phyloP scores from a whole-genome alignment of 2,113 vertebrate species.

The Cyphotilapia sp. region DNA sequence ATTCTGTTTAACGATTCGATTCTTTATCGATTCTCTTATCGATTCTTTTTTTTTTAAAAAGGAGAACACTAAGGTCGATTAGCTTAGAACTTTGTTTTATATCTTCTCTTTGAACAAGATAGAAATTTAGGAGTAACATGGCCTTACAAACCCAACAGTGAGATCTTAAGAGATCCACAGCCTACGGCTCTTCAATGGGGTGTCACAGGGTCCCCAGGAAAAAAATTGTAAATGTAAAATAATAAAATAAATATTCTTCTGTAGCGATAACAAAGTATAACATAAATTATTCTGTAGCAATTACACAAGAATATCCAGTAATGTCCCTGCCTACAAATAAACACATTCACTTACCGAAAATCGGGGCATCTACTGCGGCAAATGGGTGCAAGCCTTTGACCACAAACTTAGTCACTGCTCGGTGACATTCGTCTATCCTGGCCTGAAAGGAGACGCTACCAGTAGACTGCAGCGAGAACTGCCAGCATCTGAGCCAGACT shows the following conservation, averaged over 20 bases:
- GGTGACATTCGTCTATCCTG: too few relatives aligned
- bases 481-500: too few relatives aligned
- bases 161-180: background rate
- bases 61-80: background rate
- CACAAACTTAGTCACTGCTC: too few relatives aligned
- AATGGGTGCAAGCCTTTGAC: rapidly evolving
- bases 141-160: background rate
- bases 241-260: background rate
- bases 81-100: background rate
- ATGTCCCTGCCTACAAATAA: too few relatives aligned
- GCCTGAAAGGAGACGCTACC: too few relatives aligned
- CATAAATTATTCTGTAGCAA: too few relatives aligned
- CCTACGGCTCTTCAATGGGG: rapidly evolving
- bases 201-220: background rate
- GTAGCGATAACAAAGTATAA: too few relatives aligned
- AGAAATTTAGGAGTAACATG: background rate
- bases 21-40: background rate
- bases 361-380: too few relatives aligned
- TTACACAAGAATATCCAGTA: too few relatives aligned
- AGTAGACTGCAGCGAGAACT: rapidly evolving
- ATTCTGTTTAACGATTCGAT: background rate
- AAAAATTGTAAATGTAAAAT: background rate
- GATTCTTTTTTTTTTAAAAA: background rate
- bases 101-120: background rate
- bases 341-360: too few relatives aligned